Conservation (phyloP, 2,113 vertebrate species). For the Motacilla tschutschensis region DNA sequence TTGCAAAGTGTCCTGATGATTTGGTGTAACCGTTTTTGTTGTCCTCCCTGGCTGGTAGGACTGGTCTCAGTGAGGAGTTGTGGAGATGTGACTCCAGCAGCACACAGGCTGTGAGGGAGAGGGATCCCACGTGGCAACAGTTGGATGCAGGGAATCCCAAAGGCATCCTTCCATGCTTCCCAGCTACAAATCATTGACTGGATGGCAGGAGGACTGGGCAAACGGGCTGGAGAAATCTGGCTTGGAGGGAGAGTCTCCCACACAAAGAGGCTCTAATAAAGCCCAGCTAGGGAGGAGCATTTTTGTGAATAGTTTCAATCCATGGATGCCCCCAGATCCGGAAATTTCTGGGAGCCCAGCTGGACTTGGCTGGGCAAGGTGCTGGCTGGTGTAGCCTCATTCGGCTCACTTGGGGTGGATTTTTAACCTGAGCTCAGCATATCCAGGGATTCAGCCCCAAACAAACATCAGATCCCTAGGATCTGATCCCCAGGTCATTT, state of each 20-base stretch:
- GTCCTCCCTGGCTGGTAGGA: not conserved
- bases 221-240: conserved; percentile 18
- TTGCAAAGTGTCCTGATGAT: not conserved
- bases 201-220: not conserved
- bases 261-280: not conserved
- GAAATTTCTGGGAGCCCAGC: not conserved
- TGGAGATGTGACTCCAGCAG: not conserved
- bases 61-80: not conserved
- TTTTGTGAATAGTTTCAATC: not conserved
- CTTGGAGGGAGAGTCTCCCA: not conserved
- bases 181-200: not conserved
- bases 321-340: not conserved
- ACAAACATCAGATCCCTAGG: not conserved
- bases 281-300: conserved; percentile 7
- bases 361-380: not conserved
- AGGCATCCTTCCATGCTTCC: not conserved
- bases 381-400: not conserved
- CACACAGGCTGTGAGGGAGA: not conserved
- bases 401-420: not conserved
- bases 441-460: not conserved
- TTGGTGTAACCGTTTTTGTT: not conserved
- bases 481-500: not conserved
- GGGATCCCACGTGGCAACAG: not conserved
- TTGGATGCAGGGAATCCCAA: not conserved
- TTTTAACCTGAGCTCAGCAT: not conserved